phyloP scores from a whole-genome alignment of 2,888 invertebrate genomes.

The Venusia cambrica region DNA sequence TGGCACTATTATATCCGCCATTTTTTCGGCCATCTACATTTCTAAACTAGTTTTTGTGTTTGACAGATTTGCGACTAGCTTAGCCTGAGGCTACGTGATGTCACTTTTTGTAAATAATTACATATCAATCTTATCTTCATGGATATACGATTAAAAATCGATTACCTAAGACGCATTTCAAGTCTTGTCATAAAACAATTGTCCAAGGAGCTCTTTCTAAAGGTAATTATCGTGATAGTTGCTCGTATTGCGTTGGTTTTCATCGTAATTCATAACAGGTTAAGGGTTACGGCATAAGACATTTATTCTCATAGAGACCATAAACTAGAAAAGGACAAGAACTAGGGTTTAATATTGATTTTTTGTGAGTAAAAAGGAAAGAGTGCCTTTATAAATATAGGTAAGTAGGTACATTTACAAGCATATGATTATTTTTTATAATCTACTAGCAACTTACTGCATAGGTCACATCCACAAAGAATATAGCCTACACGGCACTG shows the following conservation, averaged over 20 bases:
- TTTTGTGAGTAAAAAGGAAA: too few species aligned
- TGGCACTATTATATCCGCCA: slow-evolving; percentile 15
- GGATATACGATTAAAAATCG: slow-evolving; percentile 6
- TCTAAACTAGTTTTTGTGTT: slow-evolving; percentile 37
- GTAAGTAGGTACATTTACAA: too few species aligned
- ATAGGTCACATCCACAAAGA: too few species aligned
- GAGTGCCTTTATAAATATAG: too few species aligned
- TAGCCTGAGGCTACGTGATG: slow-evolving; percentile 37
- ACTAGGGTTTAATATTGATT: too few species aligned
- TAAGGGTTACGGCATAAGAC: too few species aligned
- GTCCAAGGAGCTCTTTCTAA: slow-evolving; percentile 25
- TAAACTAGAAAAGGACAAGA: too few species aligned
- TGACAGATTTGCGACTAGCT: slow-evolving; percentile 46
- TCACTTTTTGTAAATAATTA: slow-evolving; percentile 9
- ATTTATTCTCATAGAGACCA: too few species aligned
- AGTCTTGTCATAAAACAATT: slow-evolving; percentile 2
- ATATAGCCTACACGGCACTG: too few species aligned
- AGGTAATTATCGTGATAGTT: slow-evolving; percentile 7
- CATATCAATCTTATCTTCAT: not conserved
- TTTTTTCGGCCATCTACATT: slow-evolving; percentile 27
- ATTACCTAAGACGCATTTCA: slow-evolving; percentile 1
- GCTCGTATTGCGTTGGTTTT: slow-evolving; percentile 30
- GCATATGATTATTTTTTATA: too few species aligned
- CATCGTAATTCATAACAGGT: slow-evolving; percentile 41
- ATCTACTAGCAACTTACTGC: too few species aligned